A percentile compares a stretch with the other conserved stretches of the same genome.
phyloP scores from a whole-genome alignment of 2,888 invertebrate species.

The Epirrita christyi region DNA sequence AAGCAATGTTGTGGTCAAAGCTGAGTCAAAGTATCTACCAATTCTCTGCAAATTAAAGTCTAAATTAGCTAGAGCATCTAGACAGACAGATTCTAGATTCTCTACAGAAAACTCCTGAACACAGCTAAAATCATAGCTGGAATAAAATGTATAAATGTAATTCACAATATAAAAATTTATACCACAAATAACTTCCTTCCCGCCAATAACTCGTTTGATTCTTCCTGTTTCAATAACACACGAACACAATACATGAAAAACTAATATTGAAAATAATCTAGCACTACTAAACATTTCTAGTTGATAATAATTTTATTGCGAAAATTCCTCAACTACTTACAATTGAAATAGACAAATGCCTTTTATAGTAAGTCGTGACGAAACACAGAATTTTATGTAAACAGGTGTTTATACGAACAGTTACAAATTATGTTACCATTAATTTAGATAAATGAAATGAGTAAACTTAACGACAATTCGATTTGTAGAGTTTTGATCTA shows the following conservation, averaged over 20 bases:
- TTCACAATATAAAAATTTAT: slow-evolving; percentile 31
- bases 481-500: not conserved
- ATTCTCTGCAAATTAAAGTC: too few relatives aligned
- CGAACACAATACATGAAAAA: slow-evolving; percentile 36
- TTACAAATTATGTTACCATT: slow-evolving; percentile 3
- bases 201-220: slow-evolving; percentile 70
- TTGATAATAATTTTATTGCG: slow-evolving; percentile 30
- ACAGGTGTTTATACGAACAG: slow-evolving; percentile 44
- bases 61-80: too few relatives aligned
- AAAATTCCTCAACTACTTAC: slow-evolving; percentile 33
- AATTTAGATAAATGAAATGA: not conserved
- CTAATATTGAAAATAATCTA: slow-evolving; percentile 38
- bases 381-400: slow-evolving; percentile 43
- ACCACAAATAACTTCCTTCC: slow-evolving; percentile 66
- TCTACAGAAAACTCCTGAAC: not conserved
- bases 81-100: too few relatives aligned
- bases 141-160: not conserved
- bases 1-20: too few relatives aligned
- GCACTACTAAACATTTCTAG: slow-evolving; percentile 29
- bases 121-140: not conserved
- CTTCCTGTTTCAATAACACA: slow-evolving; percentile 48
- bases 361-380: slow-evolving; percentile 57
- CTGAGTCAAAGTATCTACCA: too few relatives aligned
- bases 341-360: slow-evolving; percentile 38
- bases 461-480: not conserved